phyloP scores from a whole-genome alignment of 35 echinoderm and acorn worm genomes.

The Anneissia japonica region DNA sequence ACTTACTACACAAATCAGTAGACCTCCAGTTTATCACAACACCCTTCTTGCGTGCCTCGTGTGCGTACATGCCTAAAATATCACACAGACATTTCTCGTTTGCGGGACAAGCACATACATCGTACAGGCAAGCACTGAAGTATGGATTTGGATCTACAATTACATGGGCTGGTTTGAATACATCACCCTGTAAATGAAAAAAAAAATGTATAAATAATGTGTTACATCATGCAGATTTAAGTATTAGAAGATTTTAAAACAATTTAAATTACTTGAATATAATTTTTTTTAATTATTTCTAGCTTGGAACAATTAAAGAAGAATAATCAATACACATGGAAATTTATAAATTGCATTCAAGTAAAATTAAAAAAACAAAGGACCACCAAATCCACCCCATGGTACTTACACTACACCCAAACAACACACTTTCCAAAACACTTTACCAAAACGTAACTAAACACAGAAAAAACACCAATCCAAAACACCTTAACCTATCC shows the following conservation, averaged over 20 bases:
- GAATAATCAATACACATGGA: neutral
- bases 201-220: neutral
- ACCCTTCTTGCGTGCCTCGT: constrained; percentile 86
- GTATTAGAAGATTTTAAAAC: neutral
- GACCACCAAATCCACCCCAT: no score
- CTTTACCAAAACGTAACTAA: no score
- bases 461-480: no score
- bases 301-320: neutral
- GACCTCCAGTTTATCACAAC: constrained; percentile 83
- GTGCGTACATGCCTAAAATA: constrained; percentile 72
- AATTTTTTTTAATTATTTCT: neutral
- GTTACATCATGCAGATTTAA: neutral
- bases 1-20: constrained; percentile 84
- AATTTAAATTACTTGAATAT: neutral
- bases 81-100: constrained; percentile 80
- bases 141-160: constrained; percentile 59
- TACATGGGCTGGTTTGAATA: constrained; percentile 71
- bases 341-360: no score
- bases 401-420: no score
- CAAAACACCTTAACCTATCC: no score
- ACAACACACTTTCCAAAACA: no score
- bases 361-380: no score
- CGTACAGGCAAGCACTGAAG: constrained; percentile 88
- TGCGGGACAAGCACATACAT: constrained; percentile 79
- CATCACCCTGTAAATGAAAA: constrained; percentile 35